phyloP scores from a whole-genome alignment of 2,888 invertebrate species.

The Drosophila neotestacea region DNA sequence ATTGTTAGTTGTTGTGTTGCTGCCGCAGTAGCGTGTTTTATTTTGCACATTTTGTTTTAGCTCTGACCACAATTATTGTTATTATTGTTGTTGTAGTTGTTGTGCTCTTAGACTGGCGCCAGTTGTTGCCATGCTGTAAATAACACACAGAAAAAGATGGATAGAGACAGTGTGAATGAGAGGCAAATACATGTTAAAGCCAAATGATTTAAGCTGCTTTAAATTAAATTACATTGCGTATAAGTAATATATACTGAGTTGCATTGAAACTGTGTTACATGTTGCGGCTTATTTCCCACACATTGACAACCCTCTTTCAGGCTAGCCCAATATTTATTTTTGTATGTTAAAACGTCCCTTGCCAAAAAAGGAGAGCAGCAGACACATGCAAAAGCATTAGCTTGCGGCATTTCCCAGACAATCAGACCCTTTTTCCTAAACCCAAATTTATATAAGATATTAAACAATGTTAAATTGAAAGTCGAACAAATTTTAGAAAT shows the following conservation, averaged over 20 bases:
- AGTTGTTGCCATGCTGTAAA: conserved; percentile 58
- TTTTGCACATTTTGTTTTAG: conserved; percentile 69
- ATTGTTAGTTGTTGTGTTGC: conserved; percentile 30
- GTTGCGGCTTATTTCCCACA: conserved; percentile 37
- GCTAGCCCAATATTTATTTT: conserved; percentile 29
- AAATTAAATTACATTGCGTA: conserved; percentile 25
- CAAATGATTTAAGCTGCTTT: conserved; percentile 36
- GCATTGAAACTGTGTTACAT: conserved; percentile 11
- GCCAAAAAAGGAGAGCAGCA: conserved; percentile 1
- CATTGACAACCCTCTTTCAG: conserved; percentile 1
- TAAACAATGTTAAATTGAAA: conserved; percentile 15
- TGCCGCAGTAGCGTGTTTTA: conserved; percentile 67
- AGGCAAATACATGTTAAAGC: conserved; percentile 34
- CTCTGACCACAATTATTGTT: conserved; percentile 55
- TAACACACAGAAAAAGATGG: conserved; percentile 5
- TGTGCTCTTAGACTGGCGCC: conserved; percentile 38
- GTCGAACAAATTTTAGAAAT: conserved; percentile 8
- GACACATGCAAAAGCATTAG: not conserved
- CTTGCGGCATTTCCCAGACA: not conserved
- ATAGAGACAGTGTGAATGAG: not conserved
- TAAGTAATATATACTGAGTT: conserved; percentile 27
- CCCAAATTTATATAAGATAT: conserved; percentile 7
- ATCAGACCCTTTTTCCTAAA: conserved; percentile 3
- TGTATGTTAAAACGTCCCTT: conserved; percentile 16
- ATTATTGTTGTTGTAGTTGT: conserved; percentile 18